Conservation (phyloP, 2,888 invertebrate genomes). For the Temnothorax unifasciatus region DNA sequence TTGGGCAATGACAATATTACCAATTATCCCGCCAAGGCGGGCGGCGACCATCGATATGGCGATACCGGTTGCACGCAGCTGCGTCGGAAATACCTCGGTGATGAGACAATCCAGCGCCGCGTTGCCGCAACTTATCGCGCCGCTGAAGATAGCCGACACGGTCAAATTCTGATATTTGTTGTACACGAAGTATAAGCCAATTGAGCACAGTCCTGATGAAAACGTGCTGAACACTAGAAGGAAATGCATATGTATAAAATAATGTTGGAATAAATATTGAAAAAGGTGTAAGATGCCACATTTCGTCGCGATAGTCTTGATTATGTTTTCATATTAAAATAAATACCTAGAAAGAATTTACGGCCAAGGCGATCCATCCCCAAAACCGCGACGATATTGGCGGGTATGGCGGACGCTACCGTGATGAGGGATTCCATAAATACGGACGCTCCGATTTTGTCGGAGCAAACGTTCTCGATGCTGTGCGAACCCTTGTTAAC, state of each 20-base stretch:
- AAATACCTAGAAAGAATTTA: conserved; percentile 92
- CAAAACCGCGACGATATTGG: conserved; percentile 93
- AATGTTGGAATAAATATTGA: not conserved
- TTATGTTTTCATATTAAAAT: not conserved
- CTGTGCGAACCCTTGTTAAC: conserved; percentile 90
- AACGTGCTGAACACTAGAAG: conserved; percentile 93
- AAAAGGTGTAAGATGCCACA: not conserved
- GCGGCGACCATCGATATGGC: conserved; percentile 97
- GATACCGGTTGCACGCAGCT: conserved; percentile 95
- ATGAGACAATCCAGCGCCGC: conserved; percentile 96
- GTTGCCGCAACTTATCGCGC: conserved; percentile 95
- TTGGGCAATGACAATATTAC: conserved; percentile 95
- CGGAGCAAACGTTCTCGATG: conserved; percentile 88
- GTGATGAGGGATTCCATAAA: conserved; percentile 96
- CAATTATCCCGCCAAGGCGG: conserved; percentile 95
- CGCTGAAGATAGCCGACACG: conserved; percentile 94
- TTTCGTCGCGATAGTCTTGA: conserved; percentile 50
- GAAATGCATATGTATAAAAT: conserved; percentile 65
- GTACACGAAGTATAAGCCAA: conserved; percentile 94
- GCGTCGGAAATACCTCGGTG: conserved; percentile 97
- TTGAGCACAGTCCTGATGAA: conserved; percentile 94
- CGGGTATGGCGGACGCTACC: conserved; percentile 94
- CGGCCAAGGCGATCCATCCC: conserved; percentile 95
- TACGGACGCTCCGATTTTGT: conserved; percentile 92
- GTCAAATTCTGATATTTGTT: conserved; percentile 94